These are phyloP conservation scores for Lethenteron reissneri DNA, from an alignment of 2,113 vertebrate genomes.

Conservation along the genomic window DNA sequence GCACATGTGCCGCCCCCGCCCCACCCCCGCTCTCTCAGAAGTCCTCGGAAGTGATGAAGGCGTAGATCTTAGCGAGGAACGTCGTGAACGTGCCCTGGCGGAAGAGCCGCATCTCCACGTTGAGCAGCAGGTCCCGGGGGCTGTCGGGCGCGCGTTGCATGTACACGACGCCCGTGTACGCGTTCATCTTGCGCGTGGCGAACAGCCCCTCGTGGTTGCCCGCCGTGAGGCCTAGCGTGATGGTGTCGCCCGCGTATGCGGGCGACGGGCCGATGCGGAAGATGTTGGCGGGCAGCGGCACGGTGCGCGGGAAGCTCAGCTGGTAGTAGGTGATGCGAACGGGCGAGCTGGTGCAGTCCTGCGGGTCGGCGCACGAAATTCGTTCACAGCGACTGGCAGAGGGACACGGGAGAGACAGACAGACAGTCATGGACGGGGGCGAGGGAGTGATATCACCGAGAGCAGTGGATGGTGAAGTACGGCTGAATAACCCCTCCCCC, in stretches of 20 bases:
- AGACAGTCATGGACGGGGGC: background rate
- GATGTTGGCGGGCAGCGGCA: slow-evolving; percentile 8
- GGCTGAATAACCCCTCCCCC: no score
- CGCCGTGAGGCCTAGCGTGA: slow-evolving; percentile 1
- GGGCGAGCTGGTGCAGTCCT: slow-evolving; percentile 2
- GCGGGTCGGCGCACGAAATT: slow-evolving; percentile 1
- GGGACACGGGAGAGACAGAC: background rate
- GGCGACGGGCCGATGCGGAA: slow-evolving; percentile 10
- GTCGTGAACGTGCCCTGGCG: slow-evolving; percentile 7
- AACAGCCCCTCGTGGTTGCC: slow-evolving; percentile 7
- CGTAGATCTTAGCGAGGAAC: slow-evolving; percentile 6
- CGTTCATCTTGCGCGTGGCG: background rate
- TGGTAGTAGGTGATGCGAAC: slow-evolving; percentile 9
- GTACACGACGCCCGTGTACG: slow-evolving; percentile 8
- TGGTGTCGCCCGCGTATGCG: slow-evolving; percentile 2
- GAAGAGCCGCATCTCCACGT: slow-evolving; percentile 9
- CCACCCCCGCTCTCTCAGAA: no score
- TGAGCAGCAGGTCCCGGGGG: slow-evolving; percentile 9
- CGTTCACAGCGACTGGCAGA: slow-evolving; percentile 7
- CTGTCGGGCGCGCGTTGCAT: background rate
- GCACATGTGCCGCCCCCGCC: no score
- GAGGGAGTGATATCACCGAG: no score
- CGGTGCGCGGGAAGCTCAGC: slow-evolving; percentile 7
- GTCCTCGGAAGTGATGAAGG: slow-evolving; percentile 4
- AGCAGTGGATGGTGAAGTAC: no score